Evolutionary conservation across 2,888 invertebrate species (phyloP), one percentile per base, ranked within the genome.

Genomic region (Coremacera marginata): DNA sequence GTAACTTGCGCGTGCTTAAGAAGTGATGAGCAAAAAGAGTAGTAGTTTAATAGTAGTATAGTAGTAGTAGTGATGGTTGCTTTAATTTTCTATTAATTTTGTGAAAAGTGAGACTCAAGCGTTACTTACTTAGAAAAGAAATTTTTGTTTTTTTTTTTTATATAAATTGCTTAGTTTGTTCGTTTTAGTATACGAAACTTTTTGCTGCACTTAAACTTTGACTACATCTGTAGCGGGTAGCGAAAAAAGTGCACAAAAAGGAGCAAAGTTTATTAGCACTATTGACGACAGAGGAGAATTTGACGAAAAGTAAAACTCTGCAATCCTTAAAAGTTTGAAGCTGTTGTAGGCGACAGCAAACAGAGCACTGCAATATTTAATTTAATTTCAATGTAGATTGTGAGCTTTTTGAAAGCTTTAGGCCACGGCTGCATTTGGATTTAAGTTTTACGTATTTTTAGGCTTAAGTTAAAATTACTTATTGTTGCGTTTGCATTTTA

Each of bases 91-190:
- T 71, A 70, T n/a, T 34, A 34, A 27, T 14, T 49, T 31, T 27
- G 57, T 57, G 62, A 51, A 27, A 62, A 73, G 71, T 57, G 57
- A 55, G 63, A 49, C 22, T 14, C 34, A 63, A 52, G 44, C 52
- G 14, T 62, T 75, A 75, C 75, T 75, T 75, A 75, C 75, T 31
- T 75, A 57, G 25, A 62, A 51, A 9, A 62, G 75, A 75, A 14
- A 74, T 72, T 49, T 65, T 31, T 52, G 68, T 70, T 62, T 60
- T 55, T 68, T 62, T 44, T 65, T 67, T 8, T 37, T 37, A 5
- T 37, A 7, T 37, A 5, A 5, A 37, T 37, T 37, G 37, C 37
- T 37, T 37, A 37, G 37, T 37, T 37, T 37, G 37, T 37, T 37
- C 37, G 37, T 37, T 37, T 37, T 37, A 37, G 19, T 55, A 57